Evolutionary conservation across 2,113 vertebrate species (phyloP).

Genomic region (Hippocampus comes): DNA sequence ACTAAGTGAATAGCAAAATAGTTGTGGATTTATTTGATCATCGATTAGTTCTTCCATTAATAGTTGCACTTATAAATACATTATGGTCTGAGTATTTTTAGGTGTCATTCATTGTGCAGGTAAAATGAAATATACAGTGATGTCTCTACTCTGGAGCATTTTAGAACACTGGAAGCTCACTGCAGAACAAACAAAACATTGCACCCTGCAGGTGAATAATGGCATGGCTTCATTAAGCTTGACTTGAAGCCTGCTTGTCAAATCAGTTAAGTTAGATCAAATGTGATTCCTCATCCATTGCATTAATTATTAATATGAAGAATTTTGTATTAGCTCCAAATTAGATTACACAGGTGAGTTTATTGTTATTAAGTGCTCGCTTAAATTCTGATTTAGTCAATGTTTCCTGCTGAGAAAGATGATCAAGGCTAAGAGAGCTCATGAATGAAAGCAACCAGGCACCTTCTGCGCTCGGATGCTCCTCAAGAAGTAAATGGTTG

Average conservation of each 20-base stretch:
- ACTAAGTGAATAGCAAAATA: too few relatives aligned
- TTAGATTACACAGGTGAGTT: not conserved
- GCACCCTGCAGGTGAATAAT: not conserved
- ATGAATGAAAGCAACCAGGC: conserved; percentile 27
- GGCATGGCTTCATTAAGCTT: not conserved
- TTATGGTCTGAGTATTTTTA: too few relatives aligned
- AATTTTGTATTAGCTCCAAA: too few relatives aligned
- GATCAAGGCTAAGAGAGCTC: conserved; percentile 24
- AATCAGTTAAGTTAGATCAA: not conserved
- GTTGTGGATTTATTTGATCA: too few relatives aligned
- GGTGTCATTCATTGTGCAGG: too few relatives aligned
- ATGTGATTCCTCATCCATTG: not conserved
- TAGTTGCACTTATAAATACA: too few relatives aligned
- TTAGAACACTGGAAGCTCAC: too few relatives aligned
- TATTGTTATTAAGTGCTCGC: not conserved
- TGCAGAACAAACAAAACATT: not conserved
- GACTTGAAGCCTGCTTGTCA: conserved; percentile 10
- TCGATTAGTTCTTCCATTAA: too few relatives aligned
- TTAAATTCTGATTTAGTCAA: not conserved
- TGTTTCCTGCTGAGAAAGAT: conserved; percentile 35
- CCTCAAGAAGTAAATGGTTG: conserved; percentile 36
- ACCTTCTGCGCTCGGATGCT: not conserved
- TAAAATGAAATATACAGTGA: too few relatives aligned
- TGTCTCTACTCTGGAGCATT: too few relatives aligned
- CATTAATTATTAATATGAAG: conserved; percentile 16